phyloP scores from a whole-genome alignment of 1,140 invertebrate species.

The Vanessa atalanta region DNA sequence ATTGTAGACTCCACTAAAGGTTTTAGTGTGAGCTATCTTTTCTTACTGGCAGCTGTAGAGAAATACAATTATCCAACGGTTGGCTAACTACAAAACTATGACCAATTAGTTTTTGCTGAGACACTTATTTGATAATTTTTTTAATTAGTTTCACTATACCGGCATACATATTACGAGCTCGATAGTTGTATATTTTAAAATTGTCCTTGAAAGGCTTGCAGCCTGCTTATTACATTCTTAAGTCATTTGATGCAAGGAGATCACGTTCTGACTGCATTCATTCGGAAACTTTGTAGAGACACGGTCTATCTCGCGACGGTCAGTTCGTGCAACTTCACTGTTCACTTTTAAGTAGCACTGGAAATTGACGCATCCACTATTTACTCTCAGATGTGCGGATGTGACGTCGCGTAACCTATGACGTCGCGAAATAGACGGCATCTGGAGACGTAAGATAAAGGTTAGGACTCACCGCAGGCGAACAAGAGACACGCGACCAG shows the following conservation, averaged over 20 bases:
- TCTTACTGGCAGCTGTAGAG: neutral
- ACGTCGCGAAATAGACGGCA: slow-evolving; percentile 71
- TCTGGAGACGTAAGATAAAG: slow-evolving; percentile 75
- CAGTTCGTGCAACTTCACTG: slow-evolving; percentile 69
- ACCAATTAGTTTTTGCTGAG: neutral
- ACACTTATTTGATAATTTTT: slow-evolving; percentile 22
- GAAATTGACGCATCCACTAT: slow-evolving; percentile 61
- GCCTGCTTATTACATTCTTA: slow-evolving; percentile 68
- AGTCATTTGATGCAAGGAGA: slow-evolving; percentile 64
- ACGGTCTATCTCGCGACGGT: slow-evolving; percentile 67
- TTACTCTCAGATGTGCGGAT: slow-evolving; percentile 56
- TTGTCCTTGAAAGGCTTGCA: slow-evolving; percentile 71
- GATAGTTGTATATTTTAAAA: slow-evolving; percentile 56
- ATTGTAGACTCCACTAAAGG: too few relatives aligned
- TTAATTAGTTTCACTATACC: slow-evolving; percentile 50
- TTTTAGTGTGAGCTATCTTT: too few relatives aligned
- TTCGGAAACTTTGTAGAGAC: slow-evolving; percentile 57
- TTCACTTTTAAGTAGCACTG: slow-evolving; percentile 69
- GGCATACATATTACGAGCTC: slow-evolving; percentile 42
- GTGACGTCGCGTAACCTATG: slow-evolving; percentile 60
- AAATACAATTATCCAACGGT: too few relatives aligned
- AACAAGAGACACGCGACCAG: slow-evolving; percentile 80
- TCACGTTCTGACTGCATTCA: slow-evolving; percentile 61
- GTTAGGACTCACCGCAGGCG: slow-evolving; percentile 80
- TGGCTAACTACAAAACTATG: neutral